Evolutionary conservation across 2,113 vertebrate species (phyloP), one percentile per base, ranked within the genome.

Genomic region (Typhlomys cinereus): DNA sequence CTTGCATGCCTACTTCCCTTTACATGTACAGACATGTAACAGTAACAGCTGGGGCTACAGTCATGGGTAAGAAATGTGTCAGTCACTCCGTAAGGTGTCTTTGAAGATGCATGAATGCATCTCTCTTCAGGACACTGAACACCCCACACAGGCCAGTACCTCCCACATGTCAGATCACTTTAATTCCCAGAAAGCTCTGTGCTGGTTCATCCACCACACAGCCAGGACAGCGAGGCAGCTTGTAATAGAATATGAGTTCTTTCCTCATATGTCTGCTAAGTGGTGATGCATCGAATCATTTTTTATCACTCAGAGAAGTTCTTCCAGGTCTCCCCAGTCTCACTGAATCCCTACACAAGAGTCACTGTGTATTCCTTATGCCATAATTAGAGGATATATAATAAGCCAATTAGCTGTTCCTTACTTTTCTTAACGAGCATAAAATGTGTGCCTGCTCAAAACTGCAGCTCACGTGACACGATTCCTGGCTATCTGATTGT

Each of bases 321-420:
- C 71, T 80, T 78, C 11, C 76, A 84, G 71, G 50, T 92, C 94
- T 90, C 91, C 78, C 84, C 82, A 84, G 92, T 59, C 86, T 31
- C 54, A 17, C 54, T 85, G 93, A 96, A 94, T 89, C 94, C 83
- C 92, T 17, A 71, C 95, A 91, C 64, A 89, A 66, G 67, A 87
- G 78, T 95, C 89, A 85, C 50, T 48, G 3, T 71, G 50, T 78
- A 92, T 79, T 90, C 67, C 83, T 88, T 66, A 54, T 29, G 46
- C 73, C n/a, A 0, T 89, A 74, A 96, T 93, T 96, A 94, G 78
- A 95, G 83, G 81, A 69, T 75, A 74, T 76, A 82, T 91, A 78
- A 92, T 96, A 95, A 89, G 80, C 87, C 89, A 95, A 94, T 96
- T 91, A 95, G 73, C 89, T 85, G 46, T 89, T 93, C 89, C 86